Conservation (phyloP, 2,888 invertebrate genomes). For the Andrena minutula region DNA sequence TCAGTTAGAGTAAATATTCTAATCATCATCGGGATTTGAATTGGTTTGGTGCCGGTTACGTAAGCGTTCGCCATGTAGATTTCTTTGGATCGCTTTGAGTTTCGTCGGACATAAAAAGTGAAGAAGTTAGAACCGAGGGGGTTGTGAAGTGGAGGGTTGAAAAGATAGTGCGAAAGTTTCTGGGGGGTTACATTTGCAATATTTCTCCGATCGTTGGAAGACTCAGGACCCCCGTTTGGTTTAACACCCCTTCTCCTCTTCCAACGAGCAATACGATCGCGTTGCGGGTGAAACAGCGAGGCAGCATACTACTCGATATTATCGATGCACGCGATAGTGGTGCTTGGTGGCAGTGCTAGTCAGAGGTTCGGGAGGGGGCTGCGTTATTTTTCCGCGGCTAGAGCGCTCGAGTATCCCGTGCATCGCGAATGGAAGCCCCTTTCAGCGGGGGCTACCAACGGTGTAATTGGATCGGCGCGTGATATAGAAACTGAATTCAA, state of each 20-base stretch:
- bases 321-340: conserved; percentile 21
- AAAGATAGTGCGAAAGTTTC: no score
- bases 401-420: neutral
- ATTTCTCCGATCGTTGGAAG: no score
- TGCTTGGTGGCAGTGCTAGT: neutral
- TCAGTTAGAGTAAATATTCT: conserved; percentile 53
- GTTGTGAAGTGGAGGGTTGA: no score
- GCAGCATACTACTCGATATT: conserved; percentile 15
- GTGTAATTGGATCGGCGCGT: conserved; percentile 62
- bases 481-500: conserved; percentile 59
- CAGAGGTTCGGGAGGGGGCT: conserved; percentile 10
- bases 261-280: neutral
- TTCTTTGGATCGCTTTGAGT: no score
- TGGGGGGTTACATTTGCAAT: no score
- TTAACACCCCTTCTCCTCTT: no score
- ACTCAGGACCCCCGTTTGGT: no score
- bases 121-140: no score
- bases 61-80: neutral
- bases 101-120: no score
- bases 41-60: neutral
- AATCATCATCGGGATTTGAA: conserved; percentile 18
- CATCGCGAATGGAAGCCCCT: conserved; percentile 40
- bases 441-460: conserved; percentile 49
- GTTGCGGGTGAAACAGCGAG: conserved; percentile 4
- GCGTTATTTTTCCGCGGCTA: conserved; percentile 31